phyloP scores from a whole-genome alignment of 2,113 vertebrate genomes.

The Procavia capensis region DNA sequence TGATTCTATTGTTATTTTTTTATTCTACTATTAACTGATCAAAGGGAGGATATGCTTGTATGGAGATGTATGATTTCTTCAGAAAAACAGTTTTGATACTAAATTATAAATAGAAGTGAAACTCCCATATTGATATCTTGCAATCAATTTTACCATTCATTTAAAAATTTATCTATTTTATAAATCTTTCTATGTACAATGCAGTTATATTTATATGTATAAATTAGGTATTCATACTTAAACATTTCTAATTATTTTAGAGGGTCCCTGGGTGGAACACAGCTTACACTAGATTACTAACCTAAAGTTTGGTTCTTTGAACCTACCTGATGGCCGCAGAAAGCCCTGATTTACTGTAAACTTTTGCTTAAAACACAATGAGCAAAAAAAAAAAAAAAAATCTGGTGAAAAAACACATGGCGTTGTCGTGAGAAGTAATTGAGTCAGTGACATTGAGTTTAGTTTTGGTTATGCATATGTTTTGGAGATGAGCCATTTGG shows the following conservation, averaged over 20 bases:
- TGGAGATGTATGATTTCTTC: constrained; percentile 1
- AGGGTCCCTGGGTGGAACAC: not conserved
- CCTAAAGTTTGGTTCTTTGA: not conserved
- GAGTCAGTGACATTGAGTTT: not conserved
- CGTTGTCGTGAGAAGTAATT: not conserved
- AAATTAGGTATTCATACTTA: not conserved
- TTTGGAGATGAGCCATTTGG: not conserved
- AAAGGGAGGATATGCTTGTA: not conserved
- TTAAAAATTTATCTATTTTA: not conserved
- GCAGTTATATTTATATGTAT: not conserved
- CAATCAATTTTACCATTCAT: not conserved
- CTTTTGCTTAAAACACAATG: too few relatives aligned
- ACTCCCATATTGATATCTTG: not conserved
- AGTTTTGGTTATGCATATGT: not conserved
- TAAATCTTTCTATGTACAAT: not conserved
- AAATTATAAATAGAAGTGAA: not conserved
- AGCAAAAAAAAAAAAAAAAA: too few relatives aligned
- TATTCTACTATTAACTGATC: not conserved
- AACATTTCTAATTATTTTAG: not conserved
- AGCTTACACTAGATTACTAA: not conserved
- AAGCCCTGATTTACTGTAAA: too few relatives aligned
- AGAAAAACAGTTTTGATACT: not conserved
- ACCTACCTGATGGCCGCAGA: not conserved
- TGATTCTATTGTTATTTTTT: not conserved
- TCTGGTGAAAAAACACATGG: not conserved